A percentile compares a stretch with the other conserved stretches of the same genome.
Conservation (phyloP, 2,888 invertebrate genomes). For the Mystacides longicornis region DNA sequence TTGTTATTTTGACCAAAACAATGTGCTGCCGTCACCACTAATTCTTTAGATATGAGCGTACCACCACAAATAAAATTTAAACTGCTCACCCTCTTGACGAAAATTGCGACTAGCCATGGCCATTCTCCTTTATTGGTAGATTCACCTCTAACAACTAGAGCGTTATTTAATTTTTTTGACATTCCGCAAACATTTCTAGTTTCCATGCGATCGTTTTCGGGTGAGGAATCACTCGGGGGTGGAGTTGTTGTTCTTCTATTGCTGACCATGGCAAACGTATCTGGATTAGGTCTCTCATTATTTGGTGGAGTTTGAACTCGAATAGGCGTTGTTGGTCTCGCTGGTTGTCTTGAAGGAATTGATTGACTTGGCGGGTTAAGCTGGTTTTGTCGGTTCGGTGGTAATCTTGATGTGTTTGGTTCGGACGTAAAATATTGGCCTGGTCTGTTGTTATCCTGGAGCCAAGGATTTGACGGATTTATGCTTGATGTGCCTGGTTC, state of each 20-base stretch:
- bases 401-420: too few species aligned
- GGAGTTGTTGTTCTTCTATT: slow-evolving; percentile 23
- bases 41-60: slow-evolving; percentile 33
- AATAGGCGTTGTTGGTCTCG: neutral
- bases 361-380: neutral
- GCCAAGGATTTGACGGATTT: neutral
- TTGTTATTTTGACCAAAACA: slow-evolving; percentile 23
- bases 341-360: too few species aligned
- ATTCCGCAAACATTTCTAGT: slow-evolving; percentile 23
- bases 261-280: neutral
- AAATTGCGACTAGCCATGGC: slow-evolving; percentile 39
- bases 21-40: slow-evolving; percentile 29
- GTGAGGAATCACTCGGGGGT: neutral
- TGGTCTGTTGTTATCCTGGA: too few species aligned
- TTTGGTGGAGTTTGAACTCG: neutral
- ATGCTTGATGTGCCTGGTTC: neutral
- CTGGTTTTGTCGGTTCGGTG: too few species aligned
- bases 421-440: too few species aligned
- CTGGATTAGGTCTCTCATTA: neutral
- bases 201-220: neutral
- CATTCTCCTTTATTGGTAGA: slow-evolving; percentile 31
- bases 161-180: slow-evolving; percentile 28
- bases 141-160: slow-evolving; percentile 29
- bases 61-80: slow-evolving; percentile 36
- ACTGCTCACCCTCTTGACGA: slow-evolving; percentile 27